A percentile compares a stretch with the other conserved stretches of the same genome.
These are phyloP conservation scores for Zoanthus sociatus DNA, from an alignment of 92 coral and sea anemone genomes.

Conservation along the genomic window DNA sequence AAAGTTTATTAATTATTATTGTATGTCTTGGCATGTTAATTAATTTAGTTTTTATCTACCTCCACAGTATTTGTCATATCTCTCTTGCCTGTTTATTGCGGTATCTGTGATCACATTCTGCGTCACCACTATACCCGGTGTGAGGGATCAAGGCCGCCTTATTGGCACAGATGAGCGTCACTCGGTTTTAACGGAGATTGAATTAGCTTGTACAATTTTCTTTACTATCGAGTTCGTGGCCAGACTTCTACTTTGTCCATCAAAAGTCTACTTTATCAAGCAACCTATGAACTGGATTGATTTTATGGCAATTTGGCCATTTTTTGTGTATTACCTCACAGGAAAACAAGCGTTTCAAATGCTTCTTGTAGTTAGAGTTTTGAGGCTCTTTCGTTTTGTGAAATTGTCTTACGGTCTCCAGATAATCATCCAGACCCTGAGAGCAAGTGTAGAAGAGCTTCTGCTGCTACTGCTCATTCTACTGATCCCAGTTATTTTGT, in stretches of 20 bases:
- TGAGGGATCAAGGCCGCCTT: slow-evolving; percentile 50
- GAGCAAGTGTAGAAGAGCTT: slow-evolving; percentile 89
- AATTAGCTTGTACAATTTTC: slow-evolving; percentile 87
- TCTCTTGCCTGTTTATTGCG: slow-evolving; percentile 91
- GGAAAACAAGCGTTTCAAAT: slow-evolving; percentile 61
- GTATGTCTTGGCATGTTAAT: no score
- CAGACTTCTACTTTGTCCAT: slow-evolving; percentile 82
- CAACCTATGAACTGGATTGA: slow-evolving; percentile 98
- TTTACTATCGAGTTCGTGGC: slow-evolving; percentile 85
- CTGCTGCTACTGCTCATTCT: slow-evolving; percentile 83
- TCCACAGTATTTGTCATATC: slow-evolving; percentile 84
- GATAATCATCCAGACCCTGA: slow-evolving; percentile 91
- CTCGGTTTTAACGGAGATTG: slow-evolving; percentile 62
- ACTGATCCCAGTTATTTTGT: slow-evolving; percentile 89
- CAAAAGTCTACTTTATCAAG: slow-evolving; percentile 69
- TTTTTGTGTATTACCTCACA: slow-evolving; percentile 63
- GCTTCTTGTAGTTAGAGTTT: slow-evolving; percentile 82
- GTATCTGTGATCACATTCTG: slow-evolving; percentile 94
- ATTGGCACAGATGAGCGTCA: slow-evolving; percentile 56
- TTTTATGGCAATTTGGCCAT: slow-evolving; percentile 88
- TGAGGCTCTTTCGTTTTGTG: slow-evolving; percentile 88
- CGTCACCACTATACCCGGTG: slow-evolving; percentile 84
- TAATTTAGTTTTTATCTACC: background rate
- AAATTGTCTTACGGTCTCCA: slow-evolving; percentile 94
- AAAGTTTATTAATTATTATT: no score